Evolutionary conservation across 2,888 invertebrate genomes (phyloP), one percentile per base, ranked within the genome.

Genomic region (Nomada flava): DNA sequence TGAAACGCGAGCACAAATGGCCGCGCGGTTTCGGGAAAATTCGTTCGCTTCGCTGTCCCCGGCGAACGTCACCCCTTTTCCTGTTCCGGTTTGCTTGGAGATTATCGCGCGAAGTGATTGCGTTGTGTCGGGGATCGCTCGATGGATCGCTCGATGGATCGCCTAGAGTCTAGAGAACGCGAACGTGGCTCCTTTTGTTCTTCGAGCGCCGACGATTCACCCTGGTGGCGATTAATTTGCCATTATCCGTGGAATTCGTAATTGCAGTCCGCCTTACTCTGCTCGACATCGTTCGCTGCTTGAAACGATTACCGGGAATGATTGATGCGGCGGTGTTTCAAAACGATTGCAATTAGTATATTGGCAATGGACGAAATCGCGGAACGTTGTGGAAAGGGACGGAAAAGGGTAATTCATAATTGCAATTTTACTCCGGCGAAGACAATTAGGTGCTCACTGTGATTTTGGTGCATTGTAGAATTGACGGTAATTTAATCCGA

Each of bases 1-100:
- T 75, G 83, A 76, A 75, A 44, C 65, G 60, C 52, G 20, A 57
- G 23, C 36, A 15, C 7, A 20, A n/a, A 52, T 59, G 47, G 70
- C 64, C 53, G 26, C 50, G 70, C 47, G n/a, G 42, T 42, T n/a
- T 29, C 62, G 76, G 47, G 18, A 55, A 67, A 67, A 36, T 42
- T 55, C 64, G 69, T 69, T 70, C 69, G 69, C 76, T 59, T 70
- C 59, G 69, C 50, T 77, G 77, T 60, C 63, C 64, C 65, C 50
- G 53, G 65, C 64, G 53, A 59, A 55, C 36, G 36, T 36, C 7
- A 36, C 36, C 36, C 29, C 5, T 7, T 57, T 78, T 78, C 78
- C 76, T 67, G 67, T 80, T 72, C 15, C 52, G 36, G n/a, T 36
- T 15, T 3, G 29, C 23, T 69, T 59, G 15, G 11, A 42, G 26